These are phyloP conservation scores for Cariama cristata DNA, from an alignment of 2,113 vertebrate genomes.

Conservation along the genomic window DNA sequence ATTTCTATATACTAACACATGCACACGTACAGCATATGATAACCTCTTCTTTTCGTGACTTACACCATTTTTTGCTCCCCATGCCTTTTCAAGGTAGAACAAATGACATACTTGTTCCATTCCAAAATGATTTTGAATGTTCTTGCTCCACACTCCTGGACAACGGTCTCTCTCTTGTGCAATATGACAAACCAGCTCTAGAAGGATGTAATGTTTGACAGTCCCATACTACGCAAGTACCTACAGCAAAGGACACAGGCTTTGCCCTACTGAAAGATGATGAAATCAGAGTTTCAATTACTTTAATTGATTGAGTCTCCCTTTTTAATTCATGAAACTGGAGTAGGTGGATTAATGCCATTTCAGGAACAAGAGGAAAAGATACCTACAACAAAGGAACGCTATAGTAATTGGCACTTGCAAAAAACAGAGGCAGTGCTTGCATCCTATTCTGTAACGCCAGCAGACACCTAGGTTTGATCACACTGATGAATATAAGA, in stretches of 20 bases:
- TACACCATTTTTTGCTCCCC: not conserved
- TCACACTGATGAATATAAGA: not conserved
- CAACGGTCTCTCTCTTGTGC: not conserved
- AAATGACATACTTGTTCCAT: not conserved
- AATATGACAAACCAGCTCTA: not conserved
- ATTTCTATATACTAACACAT: not conserved
- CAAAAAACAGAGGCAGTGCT: not conserved
- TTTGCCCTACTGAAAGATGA: not conserved
- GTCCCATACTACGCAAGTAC: not conserved
- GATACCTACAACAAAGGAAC: not conserved
- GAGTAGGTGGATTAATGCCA: conserved; percentile 36
- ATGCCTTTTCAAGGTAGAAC: not conserved
- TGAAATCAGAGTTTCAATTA: conserved; percentile 35
- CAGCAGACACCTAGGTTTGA: not conserved
- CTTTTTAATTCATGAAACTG: conserved; percentile 46
- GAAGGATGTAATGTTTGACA: not conserved
- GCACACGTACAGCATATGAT: not conserved
- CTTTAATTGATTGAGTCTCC: conserved; percentile 33
- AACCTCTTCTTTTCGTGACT: not conserved
- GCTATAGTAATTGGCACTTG: not conserved
- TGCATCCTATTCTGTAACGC: not conserved
- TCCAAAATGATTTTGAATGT: not conserved
- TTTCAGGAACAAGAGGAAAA: not conserved
- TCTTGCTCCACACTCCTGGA: not conserved
- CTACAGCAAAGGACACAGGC: not conserved